Base-by-base conservation (phyloP, 2,888 invertebrate genomes). In the Linhomoeus sp. region DNA sequence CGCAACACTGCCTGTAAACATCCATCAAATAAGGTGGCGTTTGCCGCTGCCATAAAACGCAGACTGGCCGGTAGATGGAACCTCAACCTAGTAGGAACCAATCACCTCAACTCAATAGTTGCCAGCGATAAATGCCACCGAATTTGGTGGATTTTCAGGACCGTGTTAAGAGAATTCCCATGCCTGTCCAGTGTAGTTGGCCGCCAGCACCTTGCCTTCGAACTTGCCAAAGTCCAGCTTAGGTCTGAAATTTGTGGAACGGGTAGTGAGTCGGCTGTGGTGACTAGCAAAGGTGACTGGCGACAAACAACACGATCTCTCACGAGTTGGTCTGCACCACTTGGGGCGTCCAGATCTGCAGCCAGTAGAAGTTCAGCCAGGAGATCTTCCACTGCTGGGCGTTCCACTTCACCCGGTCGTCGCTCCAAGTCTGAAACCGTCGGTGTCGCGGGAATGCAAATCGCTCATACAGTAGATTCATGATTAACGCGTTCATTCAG, bases 331-430 rank as follows among this genome's bases (percentile, higher is more conserved):
- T 56, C 45, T 62, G 62, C 1, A 59, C 51, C 44, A 62, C 44
- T 45, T 57, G 56, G 15, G 61, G 61, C 14, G 60, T 57, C 61
- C 61, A 61, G 25, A 64, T 56, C 48, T 62, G 61, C 19, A 64
- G 55, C 63, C 63, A 63, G 49, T 63, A 63, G 51, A 63, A 64
- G 55, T 63, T 63, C 33, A 63, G 52, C 64, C 64, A 63, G n/a
- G 56, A 56, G 20, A 62, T 62, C 12, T 17, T 19, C 64, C 64
- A 63, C 47, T 58, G 50, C n/a, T 60, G 54, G 48, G 58, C 60
- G 52, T 62, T 57, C 63, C 63, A 63, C 1, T 56, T 52, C 41
- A 63, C 55, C 50, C 53, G 53, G 1, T 57, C 53, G 50, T 63
- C 63, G 52, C 62, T 64, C 63, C 63, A 63, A 41, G 56, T 56